Conservation (phyloP, 2,888 invertebrate species). For the Elegia similella region DNA sequence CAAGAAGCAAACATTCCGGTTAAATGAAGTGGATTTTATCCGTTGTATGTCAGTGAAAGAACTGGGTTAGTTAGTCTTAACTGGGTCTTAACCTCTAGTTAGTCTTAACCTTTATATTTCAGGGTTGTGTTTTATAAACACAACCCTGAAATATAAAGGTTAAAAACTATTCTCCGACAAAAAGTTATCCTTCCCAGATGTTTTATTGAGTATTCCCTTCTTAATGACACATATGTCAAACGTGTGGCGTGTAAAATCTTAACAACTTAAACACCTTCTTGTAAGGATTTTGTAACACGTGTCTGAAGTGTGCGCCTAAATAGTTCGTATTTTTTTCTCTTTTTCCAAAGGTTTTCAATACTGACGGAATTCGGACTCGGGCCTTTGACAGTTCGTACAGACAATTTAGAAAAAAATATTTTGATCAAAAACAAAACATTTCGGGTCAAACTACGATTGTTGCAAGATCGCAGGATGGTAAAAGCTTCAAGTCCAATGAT, state of each 20-base stretch:
- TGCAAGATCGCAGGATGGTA: too few species aligned
- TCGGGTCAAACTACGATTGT: too few species aligned
- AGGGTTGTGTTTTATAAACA: too few species aligned
- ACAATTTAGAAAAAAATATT: not conserved
- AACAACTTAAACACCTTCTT: not conserved
- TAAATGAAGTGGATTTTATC: too few species aligned
- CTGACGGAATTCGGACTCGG: not conserved
- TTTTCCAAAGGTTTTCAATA: not conserved
- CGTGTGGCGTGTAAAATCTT: not conserved
- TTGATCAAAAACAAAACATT: not conserved
- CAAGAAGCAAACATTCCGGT: too few species aligned
- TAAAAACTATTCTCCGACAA: not conserved
- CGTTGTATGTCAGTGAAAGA: too few species aligned
- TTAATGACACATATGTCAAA: conserved; percentile 2
- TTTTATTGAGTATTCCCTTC: not conserved
- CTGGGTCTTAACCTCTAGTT: too few species aligned
- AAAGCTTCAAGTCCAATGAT: too few species aligned
- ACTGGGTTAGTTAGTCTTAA: too few species aligned
- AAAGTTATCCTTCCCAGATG: conserved; percentile 1
- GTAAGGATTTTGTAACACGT: conserved; percentile 4
- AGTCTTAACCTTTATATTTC: too few species aligned
- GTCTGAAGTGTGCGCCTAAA: not conserved
- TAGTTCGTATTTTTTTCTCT: not conserved
- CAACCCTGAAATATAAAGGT: too few species aligned
- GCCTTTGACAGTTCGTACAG: not conserved